These are phyloP conservation scores for Siderastrea siderea DNA, from an alignment of 92 coral and sea anemone genomes.

Conservation along the genomic window DNA sequence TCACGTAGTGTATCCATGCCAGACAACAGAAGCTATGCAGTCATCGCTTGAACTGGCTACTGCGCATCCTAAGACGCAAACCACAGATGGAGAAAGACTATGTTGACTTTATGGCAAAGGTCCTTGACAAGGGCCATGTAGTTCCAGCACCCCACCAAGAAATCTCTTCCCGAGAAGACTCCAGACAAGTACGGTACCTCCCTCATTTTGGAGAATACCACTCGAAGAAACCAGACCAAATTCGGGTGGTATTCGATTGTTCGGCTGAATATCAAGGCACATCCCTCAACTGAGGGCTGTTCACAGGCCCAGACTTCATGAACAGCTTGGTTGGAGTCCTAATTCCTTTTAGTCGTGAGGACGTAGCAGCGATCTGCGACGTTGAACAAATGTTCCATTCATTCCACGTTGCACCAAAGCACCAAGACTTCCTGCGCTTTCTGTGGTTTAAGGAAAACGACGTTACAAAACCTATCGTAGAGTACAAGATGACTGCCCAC, in stretches of 20 bases:
- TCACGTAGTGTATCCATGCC: conserved; percentile 1
- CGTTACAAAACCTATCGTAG: conserved; percentile 35
- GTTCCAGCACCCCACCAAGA: conserved; percentile 13
- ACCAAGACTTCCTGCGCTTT: conserved; percentile 60
- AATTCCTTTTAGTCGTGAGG: conserved; percentile 40
- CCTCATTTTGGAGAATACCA: conserved; percentile 63
- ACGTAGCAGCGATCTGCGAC: neutral
- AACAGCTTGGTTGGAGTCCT: conserved; percentile 55
- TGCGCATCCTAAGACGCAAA: conserved; percentile 32
- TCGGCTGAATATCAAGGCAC: conserved; percentile 37
- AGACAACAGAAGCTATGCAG: conserved; percentile 22
- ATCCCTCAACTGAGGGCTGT: conserved; percentile 57
- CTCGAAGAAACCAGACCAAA: conserved; percentile 57
- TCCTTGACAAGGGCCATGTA: conserved; percentile 44
- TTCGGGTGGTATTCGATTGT: conserved; percentile 60
- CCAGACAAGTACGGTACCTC: conserved; percentile 45
- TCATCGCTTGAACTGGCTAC: conserved; percentile 22
- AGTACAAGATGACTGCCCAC: conserved; percentile 19
- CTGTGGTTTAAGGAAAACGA: conserved; percentile 65
- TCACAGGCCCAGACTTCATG: conserved; percentile 53
- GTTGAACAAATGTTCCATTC: conserved; percentile 20
- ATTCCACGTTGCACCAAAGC: conserved; percentile 18
- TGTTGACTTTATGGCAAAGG: conserved; percentile 44
- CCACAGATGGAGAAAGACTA: conserved; percentile 56
- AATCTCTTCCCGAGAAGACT: neutral